Conservation (phyloP, 2,113 vertebrate species). For the Sander vitreus region DNA sequence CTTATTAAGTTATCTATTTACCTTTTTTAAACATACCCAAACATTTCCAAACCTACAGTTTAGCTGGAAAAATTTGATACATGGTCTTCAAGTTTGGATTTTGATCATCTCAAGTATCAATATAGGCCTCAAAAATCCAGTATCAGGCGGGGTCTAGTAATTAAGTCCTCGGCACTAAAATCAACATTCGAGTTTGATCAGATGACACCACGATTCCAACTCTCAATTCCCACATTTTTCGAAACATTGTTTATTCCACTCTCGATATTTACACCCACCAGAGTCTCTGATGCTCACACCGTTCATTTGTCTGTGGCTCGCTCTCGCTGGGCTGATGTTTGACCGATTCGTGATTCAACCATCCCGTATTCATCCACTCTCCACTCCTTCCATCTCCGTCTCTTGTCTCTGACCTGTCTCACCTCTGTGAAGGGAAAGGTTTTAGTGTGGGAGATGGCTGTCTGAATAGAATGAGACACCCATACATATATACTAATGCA, state of each 20-base stretch:
- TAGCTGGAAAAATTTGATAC: background rate
- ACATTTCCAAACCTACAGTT: background rate
- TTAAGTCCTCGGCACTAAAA: conserved; percentile 15
- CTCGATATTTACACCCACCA: conserved; percentile 59
- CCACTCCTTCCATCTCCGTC: conserved; percentile 59
- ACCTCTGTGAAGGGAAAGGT: conserved; percentile 59
- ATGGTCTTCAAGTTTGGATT: too few species aligned
- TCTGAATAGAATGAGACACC: conserved; percentile 48
- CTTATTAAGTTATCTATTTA: too few species aligned
- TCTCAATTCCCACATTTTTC: conserved; percentile 22
- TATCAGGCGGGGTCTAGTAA: background rate
- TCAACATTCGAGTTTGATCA: conserved; percentile 9
- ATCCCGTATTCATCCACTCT: conserved; percentile 63
- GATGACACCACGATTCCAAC: background rate
- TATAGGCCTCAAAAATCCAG: background rate
- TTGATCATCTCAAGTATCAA: background rate
- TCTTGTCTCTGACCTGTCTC: conserved; percentile 63
- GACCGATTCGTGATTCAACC: conserved; percentile 55
- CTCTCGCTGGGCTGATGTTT: conserved; percentile 19
- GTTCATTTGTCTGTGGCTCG: conserved; percentile 51
- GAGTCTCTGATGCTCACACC: conserved; percentile 34
- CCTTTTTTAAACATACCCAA: too few species aligned
- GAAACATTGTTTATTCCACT: conserved; percentile 45
- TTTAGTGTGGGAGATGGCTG: conserved; percentile 67
- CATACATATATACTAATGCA: conserved; percentile 23